Base-by-base conservation (phyloP, 2,797 vertebrate genomes). In the Tympanoctomys barrerae region DNA sequence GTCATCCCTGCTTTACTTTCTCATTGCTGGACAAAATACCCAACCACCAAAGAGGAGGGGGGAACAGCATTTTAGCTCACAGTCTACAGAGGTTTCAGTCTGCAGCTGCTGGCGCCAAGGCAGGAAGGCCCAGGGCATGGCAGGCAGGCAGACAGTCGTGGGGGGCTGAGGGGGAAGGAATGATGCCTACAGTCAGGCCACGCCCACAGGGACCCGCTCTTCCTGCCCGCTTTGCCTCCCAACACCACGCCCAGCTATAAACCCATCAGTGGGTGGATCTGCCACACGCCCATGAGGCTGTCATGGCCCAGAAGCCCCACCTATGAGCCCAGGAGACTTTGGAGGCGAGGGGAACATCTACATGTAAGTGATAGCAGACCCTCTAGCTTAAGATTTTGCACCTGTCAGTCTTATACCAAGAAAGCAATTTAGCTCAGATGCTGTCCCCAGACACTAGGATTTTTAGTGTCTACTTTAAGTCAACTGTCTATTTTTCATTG, bases 401-500 rank as follows among this genome's bases (percentile, higher is more conserved):
- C 70, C 8, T 83, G 49, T 75, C 1, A 79, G 7, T 88, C 85
- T 92, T 80, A 9, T 42, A 68, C 11, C 7, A 91, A 61, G 3
- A 54, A 59, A 18, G 5, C 14, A 62, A 13, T 91, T 64, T 46
- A 62, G 36, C 39, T 39, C 26, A 61, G 33, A 77, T 39, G 39
- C 42, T 93, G 59, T 52, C 16, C 31, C 71, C 33, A 93, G n/a
- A 89, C 66, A 86, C 49, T 31, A 54, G 28, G 18, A 54, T 5
- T 84, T 93, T 70, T 73, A 89, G 78, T 82, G 9, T 19, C 18
- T 91, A 54, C 13, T 83, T 92, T 39, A 78, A 61, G 54, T 39
- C 10, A 88, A 21, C 68, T 75, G 85, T 62, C 66, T 80, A 54
- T 39, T 90, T 95, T 90, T 77, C 79, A 91, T 78, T 71, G 46